Conservation (phyloP, 2,888 invertebrate genomes). For the Tetramorium bicarinatum region DNA sequence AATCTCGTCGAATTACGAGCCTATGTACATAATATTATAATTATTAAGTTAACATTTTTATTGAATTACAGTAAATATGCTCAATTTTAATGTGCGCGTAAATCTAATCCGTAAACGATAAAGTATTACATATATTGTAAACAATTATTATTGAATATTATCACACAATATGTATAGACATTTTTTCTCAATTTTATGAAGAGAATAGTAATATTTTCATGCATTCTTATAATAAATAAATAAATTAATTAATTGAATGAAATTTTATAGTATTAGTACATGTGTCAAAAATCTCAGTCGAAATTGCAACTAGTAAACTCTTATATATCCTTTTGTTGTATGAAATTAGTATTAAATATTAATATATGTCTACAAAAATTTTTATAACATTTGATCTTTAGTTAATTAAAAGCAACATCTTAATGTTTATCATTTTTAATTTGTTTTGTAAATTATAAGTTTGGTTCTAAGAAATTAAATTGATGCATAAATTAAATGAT, state of each 20-base stretch:
- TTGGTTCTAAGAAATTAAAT: slow-evolving; percentile 2
- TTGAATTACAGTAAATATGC: slow-evolving; percentile 63
- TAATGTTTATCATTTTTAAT: background rate
- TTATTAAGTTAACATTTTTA: slow-evolving; percentile 52
- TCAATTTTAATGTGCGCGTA: slow-evolving; percentile 64
- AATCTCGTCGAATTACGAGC: slow-evolving; percentile 3
- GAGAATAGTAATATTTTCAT: slow-evolving; percentile 11
- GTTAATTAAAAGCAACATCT: slow-evolving; percentile 13
- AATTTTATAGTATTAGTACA: slow-evolving; percentile 3
- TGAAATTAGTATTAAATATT: slow-evolving; percentile 22
- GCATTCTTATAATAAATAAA: background rate
- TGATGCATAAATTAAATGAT: background rate
- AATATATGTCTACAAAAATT: background rate
- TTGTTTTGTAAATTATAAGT: background rate
- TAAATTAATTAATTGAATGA: background rate
- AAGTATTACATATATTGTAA: slow-evolving; percentile 20
- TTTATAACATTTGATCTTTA: background rate
- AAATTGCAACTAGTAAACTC: background rate
- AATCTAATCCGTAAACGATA: slow-evolving; percentile 11
- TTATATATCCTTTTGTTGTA: background rate
- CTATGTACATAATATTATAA: slow-evolving; percentile 30
- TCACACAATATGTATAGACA: slow-evolving; percentile 10
- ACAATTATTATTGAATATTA: slow-evolving; percentile 27
- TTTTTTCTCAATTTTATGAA: slow-evolving; percentile 1
- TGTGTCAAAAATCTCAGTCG: background rate